A percentile compares a stretch with the other conserved stretches of the same genome.
Conservation (phyloP, 2,113 vertebrate genomes). For the Xerus inauris region DNA sequence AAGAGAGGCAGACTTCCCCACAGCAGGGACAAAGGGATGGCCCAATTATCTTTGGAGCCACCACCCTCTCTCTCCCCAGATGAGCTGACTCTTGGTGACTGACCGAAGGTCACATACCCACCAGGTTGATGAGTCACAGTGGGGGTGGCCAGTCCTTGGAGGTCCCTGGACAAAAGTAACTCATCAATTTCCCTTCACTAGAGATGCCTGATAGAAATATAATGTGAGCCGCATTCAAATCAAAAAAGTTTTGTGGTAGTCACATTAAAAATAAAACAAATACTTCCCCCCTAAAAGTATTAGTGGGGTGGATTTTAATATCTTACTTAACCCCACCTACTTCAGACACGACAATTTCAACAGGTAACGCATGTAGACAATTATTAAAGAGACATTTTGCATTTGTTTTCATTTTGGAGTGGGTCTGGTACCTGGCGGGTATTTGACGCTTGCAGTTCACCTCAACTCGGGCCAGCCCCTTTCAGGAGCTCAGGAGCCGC, state of each 20-base stretch:
- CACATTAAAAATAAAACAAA: background rate
- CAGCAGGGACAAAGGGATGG: background rate
- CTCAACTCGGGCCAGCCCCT: background rate
- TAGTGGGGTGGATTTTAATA: background rate
- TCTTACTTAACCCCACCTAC: slow-evolving; percentile 7
- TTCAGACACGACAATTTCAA: background rate
- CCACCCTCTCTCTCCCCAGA: background rate
- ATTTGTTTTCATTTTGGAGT: background rate
- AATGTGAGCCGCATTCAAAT: background rate
- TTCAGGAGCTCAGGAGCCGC: background rate
- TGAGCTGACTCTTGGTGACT: background rate
- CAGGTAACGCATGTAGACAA: background rate
- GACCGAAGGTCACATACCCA: background rate
- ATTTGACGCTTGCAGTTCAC: background rate
- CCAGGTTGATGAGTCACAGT: background rate
- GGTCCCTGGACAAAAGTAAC: background rate
- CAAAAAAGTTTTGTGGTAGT: background rate
- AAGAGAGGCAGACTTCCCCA: background rate
- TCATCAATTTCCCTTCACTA: background rate
- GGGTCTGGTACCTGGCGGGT: background rate
- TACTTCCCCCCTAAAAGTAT: background rate
- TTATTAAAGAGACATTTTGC: background rate
- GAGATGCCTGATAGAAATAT: background rate
- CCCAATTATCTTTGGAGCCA: background rate
- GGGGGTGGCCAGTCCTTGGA: background rate